Evolutionary conservation across 2,888 invertebrate genomes (phyloP).

Genomic region (Drosophila infuscata): DNA sequence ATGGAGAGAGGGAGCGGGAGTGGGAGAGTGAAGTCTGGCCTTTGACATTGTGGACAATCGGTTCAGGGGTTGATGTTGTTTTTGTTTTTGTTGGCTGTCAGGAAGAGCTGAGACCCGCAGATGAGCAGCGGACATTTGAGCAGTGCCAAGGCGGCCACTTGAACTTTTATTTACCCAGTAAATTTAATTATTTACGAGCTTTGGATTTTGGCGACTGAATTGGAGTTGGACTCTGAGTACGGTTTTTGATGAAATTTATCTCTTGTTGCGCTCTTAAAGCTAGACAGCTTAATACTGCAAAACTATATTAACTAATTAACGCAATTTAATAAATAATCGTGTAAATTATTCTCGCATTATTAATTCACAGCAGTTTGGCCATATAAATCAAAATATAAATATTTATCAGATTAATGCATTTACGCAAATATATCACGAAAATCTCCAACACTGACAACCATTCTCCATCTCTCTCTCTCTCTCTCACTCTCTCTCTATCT

Average conservation of each 20-base stretch:
- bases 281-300: background rate
- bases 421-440: conserved; percentile 21
- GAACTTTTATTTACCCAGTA: conserved; percentile 77
- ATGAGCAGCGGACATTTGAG: conserved; percentile 41
- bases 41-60: conserved; percentile 75
- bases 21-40: conserved; percentile 42
- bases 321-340: background rate
- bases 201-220: conserved; percentile 34
- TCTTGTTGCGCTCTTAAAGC: conserved; percentile 8
- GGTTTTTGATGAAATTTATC: conserved; percentile 1
- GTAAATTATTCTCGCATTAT: background rate
- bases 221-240: too few relatives aligned
- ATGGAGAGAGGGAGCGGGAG: background rate
- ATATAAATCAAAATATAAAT: conserved; percentile 7
- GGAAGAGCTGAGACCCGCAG: conserved; percentile 31
- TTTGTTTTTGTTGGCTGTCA: conserved; percentile 24
- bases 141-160: conserved; percentile 37
- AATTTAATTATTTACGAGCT: conserved; percentile 77
- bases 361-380: background rate
- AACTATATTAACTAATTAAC: background rate
- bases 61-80: conserved; percentile 49
- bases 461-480: background rate
- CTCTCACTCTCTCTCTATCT: background rate
- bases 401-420: conserved; percentile 18
- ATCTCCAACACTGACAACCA: background rate